Conservation (phyloP, 2,888 invertebrate species). For the Ferdinandea cuprea region DNA sequence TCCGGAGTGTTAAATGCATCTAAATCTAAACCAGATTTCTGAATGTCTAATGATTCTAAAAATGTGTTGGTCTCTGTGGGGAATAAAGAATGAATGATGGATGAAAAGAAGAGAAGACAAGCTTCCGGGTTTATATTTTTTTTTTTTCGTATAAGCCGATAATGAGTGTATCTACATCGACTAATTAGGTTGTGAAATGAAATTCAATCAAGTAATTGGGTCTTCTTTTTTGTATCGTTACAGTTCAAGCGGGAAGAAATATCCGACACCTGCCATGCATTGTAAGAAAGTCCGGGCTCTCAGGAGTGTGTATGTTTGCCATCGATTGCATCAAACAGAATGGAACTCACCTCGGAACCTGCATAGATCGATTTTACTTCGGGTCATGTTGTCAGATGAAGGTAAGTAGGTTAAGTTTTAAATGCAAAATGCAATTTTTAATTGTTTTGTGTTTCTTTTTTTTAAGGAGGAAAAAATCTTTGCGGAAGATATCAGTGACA, state of each 20-base stretch:
- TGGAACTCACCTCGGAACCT: constrained; percentile 95
- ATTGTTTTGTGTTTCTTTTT: not conserved
- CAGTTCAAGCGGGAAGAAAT: constrained; percentile 92
- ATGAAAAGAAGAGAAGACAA: not conserved
- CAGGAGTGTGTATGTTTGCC: constrained; percentile 96
- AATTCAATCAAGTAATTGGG: not conserved
- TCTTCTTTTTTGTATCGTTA: constrained; percentile 80
- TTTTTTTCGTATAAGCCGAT: not conserved
- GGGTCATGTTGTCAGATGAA: constrained; percentile 95
- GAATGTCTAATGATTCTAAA: constrained; percentile 17
- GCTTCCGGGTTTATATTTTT: constrained; percentile 15
- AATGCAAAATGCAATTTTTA: not conserved
- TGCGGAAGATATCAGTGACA: constrained; percentile 82
- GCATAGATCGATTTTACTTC: constrained; percentile 96
- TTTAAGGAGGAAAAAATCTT: constrained; percentile 79
- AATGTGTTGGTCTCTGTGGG: not conserved
- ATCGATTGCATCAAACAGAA: constrained; percentile 95
- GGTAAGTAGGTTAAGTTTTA: constrained; percentile 76
- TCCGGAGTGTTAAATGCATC: constrained; percentile 22
- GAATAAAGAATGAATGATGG: not conserved
- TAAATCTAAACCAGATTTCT: constrained; percentile 42
- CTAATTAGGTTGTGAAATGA: constrained; percentile 21
- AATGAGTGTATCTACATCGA: not conserved
- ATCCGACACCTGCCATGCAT: constrained; percentile 95
- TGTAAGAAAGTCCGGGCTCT: constrained; percentile 90